Percentiles rank a stretch among this genome's conserved stretches.
These are phyloP conservation scores for Corydoras maculifer DNA, from an alignment of 2,113 vertebrate species.

Conservation along the genomic window DNA sequence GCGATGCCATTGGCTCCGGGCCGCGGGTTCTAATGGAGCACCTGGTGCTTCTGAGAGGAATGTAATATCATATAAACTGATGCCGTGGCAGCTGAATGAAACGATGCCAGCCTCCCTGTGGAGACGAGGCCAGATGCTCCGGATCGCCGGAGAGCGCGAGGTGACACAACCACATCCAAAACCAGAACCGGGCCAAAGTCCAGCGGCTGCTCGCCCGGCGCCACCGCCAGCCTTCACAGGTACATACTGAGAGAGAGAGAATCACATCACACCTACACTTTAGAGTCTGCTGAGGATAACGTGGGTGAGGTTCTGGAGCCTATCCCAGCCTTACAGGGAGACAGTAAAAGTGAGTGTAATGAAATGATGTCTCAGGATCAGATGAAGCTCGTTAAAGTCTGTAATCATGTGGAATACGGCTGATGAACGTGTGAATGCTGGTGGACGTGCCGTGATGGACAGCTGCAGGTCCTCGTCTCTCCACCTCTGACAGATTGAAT, in stretches of 20 bases:
- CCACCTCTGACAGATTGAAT: too few relatives aligned
- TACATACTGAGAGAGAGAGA: neutral
- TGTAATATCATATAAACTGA: constrained; percentile 58
- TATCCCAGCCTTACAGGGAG: neutral
- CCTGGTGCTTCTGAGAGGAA: constrained; percentile 51
- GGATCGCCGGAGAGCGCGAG: constrained; percentile 30
- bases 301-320: neutral
- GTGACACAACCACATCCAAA: constrained; percentile 33
- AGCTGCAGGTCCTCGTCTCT: too few relatives aligned
- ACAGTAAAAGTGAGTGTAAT: too few relatives aligned
- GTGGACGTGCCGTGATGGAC: too few relatives aligned
- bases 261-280: too few relatives aligned
- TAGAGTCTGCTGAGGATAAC: too few relatives aligned
- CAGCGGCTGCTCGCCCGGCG: constrained; percentile 26
- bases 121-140: constrained; percentile 49
- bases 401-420: too few relatives aligned
- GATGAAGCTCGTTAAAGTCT: too few relatives aligned
- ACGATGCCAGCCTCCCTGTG: constrained; percentile 27
- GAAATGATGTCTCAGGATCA: too few relatives aligned
- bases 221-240: neutral
- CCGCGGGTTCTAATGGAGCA: constrained; percentile 50
- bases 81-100: constrained; percentile 40
- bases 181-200: constrained; percentile 29
- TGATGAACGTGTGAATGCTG: too few relatives aligned
- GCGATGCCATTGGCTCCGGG: constrained; percentile 43